Evolutionary conservation across 2,888 invertebrate species (phyloP).

Genomic region (Tetheella fluctuosa): DNA sequence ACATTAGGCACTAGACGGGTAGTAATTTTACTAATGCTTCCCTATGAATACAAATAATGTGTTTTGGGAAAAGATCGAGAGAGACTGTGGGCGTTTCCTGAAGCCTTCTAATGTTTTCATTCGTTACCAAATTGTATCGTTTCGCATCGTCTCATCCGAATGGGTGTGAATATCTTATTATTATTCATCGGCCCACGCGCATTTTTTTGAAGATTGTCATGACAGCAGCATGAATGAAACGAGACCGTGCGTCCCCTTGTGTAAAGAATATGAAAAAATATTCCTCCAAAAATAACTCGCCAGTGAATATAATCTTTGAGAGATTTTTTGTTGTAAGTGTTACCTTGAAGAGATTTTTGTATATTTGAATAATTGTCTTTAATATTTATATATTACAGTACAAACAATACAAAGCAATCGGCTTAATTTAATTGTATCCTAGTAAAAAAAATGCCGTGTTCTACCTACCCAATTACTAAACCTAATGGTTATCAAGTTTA

Average conservation of each 20-base stretch:
- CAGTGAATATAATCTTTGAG: background rate
- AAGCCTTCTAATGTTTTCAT: background rate
- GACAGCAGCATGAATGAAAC: slow-evolving; percentile 1
- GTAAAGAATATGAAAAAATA: background rate
- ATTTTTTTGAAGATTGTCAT: background rate
- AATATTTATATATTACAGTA: background rate
- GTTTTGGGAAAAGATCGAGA: too few relatives aligned
- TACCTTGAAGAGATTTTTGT: background rate
- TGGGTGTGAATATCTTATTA: background rate
- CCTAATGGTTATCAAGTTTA: too few relatives aligned
- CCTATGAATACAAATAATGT: too few relatives aligned
- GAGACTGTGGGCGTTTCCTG: too few relatives aligned
- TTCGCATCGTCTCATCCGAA: background rate
- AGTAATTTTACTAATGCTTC: background rate
- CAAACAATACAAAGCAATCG: too few relatives aligned
- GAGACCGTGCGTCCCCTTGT: background rate
- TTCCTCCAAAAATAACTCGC: background rate
- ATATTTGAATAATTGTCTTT: background rate
- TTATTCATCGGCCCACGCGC: background rate
- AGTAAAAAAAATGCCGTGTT: too few relatives aligned
- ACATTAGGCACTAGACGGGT: background rate
- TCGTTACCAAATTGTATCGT: background rate
- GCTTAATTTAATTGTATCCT: too few relatives aligned
- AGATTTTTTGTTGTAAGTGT: background rate
- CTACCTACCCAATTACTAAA: too few relatives aligned